A percentile compares a stretch with the other conserved stretches of the same genome.
These are phyloP conservation scores for Meloidogyne exigua DNA, from an alignment of 1,140 invertebrate species.

Conservation along the genomic window DNA sequence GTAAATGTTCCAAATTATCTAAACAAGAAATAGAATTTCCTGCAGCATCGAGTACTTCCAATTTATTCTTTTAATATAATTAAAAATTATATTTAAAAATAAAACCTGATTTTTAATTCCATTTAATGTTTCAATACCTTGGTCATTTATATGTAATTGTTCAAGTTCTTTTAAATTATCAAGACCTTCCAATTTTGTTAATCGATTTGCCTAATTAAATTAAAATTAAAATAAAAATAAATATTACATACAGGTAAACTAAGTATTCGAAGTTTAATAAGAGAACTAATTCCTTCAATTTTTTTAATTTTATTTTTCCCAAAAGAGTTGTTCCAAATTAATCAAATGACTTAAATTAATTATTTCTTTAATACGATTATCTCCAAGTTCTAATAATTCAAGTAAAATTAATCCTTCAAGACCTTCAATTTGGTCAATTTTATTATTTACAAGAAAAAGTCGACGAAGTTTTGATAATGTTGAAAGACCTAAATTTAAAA, in stretches of 20 bases:
- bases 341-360: slow-evolving; percentile 43
- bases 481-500: slow-evolving; percentile 81
- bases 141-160: slow-evolving; percentile 89
- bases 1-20: slow-evolving; percentile 65
- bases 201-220: slow-evolving; percentile 75
- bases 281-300: slow-evolving; percentile 78
- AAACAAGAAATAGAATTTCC: slow-evolving; percentile 24
- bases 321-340: slow-evolving; percentile 73
- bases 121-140: slow-evolving; percentile 76
- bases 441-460: slow-evolving; percentile 86
- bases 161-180: slow-evolving; percentile 74
- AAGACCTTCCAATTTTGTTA: slow-evolving; percentile 83
- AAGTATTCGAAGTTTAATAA: slow-evolving; percentile 76
- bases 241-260: slow-evolving; percentile 76
- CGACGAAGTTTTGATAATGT: slow-evolving; percentile 79
- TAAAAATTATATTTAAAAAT: neutral
- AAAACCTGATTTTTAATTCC: slow-evolving; percentile 69
- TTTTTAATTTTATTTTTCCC: slow-evolving; percentile 93
- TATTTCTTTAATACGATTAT: slow-evolving; percentile 73
- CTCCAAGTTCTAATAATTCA: slow-evolving; percentile 83
- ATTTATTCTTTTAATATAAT: slow-evolving; percentile 20
- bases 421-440: slow-evolving; percentile 86
- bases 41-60: slow-evolving; percentile 13
- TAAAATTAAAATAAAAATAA: neutral
- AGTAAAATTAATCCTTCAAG: slow-evolving; percentile 77